Evolutionary conservation across 1,140 invertebrate genomes (phyloP).

Genomic region (Cepaea nemoralis): DNA sequence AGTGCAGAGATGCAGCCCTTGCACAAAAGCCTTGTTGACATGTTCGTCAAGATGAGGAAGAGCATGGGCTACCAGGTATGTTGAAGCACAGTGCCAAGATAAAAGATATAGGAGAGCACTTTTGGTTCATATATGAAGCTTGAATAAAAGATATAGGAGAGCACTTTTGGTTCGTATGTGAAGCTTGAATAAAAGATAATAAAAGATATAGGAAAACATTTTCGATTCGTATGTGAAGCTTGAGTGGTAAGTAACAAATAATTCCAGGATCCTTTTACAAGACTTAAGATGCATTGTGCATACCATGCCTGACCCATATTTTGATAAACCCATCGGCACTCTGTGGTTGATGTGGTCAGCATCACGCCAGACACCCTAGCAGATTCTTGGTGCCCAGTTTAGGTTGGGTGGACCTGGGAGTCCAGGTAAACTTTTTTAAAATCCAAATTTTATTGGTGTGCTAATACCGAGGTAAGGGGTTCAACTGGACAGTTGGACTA

Average conservation of each 20-base stretch:
- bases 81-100: not conserved
- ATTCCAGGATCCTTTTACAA: not conserved
- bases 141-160: not conserved
- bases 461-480: no score
- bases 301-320: no score
- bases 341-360: no score
- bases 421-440: not conserved
- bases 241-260: not conserved
- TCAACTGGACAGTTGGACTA: no score
- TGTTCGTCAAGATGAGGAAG: conserved; percentile 84
- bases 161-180: not conserved
- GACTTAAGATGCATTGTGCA: no score
- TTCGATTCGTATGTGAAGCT: not conserved
- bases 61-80: conserved; percentile 63
- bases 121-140: not conserved
- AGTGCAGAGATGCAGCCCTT: conserved; percentile 86
- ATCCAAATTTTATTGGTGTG: no score
- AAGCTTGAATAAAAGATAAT: not conserved
- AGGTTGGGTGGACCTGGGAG: no score
- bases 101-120: not conserved
- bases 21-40: conserved; percentile 86
- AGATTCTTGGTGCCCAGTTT: no score
- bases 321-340: no score
- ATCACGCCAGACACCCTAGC: no score
- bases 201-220: not conserved